These are phyloP conservation scores for Hucho hucho DNA, from an alignment of 2,113 vertebrate species.

Conservation along the genomic window DNA sequence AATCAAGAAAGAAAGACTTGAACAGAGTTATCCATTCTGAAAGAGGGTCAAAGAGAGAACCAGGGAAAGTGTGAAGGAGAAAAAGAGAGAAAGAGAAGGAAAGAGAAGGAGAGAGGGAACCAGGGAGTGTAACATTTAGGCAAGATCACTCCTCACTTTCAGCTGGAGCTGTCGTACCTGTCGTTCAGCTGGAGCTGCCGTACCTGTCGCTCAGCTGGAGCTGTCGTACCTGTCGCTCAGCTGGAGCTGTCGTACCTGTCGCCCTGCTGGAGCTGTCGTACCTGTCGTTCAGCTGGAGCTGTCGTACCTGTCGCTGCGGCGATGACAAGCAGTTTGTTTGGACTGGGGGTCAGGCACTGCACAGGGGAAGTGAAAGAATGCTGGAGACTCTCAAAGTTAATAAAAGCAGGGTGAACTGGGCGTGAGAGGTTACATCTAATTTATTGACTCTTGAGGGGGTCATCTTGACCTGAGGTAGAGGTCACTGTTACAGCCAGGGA, in stretches of 20 bases:
- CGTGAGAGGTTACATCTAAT: constrained; percentile 71
- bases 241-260: neutral
- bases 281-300: constrained; percentile 54
- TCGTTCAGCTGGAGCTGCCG: fast-evolving
- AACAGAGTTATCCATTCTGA: constrained; percentile 14
- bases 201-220: no score
- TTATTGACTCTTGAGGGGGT: constrained; percentile 69
- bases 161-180: constrained; percentile 36
- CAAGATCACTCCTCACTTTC: constrained; percentile 71
- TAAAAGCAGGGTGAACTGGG: constrained; percentile 53
- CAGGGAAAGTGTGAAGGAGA: neutral
- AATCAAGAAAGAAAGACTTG: constrained; percentile 13
- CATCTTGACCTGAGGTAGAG: constrained; percentile 68
- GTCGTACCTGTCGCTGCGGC: constrained; percentile 68
- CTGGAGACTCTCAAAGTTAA: constrained; percentile 73
- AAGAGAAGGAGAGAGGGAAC: no score
- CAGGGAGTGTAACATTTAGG: constrained; percentile 68
- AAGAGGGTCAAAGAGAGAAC: constrained; percentile 43
- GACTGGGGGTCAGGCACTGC: constrained; percentile 69
- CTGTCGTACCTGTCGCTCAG: no score
- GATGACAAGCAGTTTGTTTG: constrained; percentile 76
- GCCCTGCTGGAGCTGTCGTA: constrained; percentile 63
- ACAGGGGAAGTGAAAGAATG: constrained; percentile 72
- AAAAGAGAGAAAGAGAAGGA: no score
- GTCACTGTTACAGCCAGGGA: constrained; percentile 49